phyloP scores from a whole-genome alignment of 2,888 invertebrate species.

The Ornithoptera alexandrae region DNA sequence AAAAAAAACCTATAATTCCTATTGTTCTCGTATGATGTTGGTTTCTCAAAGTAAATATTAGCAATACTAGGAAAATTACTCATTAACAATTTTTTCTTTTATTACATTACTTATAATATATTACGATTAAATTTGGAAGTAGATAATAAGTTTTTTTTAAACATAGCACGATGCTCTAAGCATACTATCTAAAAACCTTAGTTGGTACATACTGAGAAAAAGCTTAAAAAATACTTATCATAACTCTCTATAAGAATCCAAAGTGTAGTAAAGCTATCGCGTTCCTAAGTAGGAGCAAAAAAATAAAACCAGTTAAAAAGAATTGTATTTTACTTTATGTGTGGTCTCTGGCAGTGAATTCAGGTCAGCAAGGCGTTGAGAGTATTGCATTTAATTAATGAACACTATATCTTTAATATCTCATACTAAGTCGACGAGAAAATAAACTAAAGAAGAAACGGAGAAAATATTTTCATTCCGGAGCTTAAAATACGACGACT shows the following conservation, averaged over 20 bases:
- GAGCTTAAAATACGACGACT: constrained; percentile 3
- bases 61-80: too few species aligned
- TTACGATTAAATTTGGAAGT: too few species aligned
- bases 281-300: background rate
- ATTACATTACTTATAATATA: too few species aligned
- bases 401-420: constrained; percentile 22
- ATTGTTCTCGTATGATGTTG: too few species aligned
- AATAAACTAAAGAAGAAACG: constrained; percentile 11
- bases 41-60: too few species aligned
- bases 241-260: background rate
- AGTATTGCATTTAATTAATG: constrained; percentile 27
- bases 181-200: too few species aligned
- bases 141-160: too few species aligned
- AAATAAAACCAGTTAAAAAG: constrained; percentile 8
- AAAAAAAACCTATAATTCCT: too few species aligned
- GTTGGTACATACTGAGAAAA: background rate
- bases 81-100: too few species aligned
- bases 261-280: background rate
- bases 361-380: constrained; percentile 22
- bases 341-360: constrained; percentile 26
- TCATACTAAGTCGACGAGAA: constrained; percentile 8
- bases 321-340: constrained; percentile 19
- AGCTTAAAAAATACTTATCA: background rate
- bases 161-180: too few species aligned
- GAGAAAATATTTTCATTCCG: constrained; percentile 20